Base-by-base conservation (phyloP, 2,113 vertebrate genomes). In the Orycteropus afer region DNA sequence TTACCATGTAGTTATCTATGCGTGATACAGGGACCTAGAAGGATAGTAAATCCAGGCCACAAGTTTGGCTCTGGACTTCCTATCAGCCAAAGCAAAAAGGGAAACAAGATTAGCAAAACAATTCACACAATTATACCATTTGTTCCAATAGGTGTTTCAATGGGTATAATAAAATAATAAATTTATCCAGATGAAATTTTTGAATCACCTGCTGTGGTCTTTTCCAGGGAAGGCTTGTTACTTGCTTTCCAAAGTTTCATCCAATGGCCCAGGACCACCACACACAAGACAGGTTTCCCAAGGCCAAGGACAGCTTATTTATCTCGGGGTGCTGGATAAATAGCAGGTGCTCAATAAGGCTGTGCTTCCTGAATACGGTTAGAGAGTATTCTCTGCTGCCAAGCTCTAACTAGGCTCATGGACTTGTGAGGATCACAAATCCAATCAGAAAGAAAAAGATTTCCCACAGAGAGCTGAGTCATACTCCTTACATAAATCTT, bases 401-500 rank as follows among this genome's bases (percentile, higher is more conserved):
- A 95, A 96, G 78, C 32, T 74, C 61, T 23, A 69, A n/a, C 37
- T 34, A 88, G 89, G 67, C 69, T 88, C 49, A 15, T 15, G 55
- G 25, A 96, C 91, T 80, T 96, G 67, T 82, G 82, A 96, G 47
- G 55, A 86, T 87, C 90, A 95, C 22, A 79, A 47, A 79, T n/a
- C 29, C 47, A 89, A 73, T 71, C 63, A 82, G 42, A 85, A 91
- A 92, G 84, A 82, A 92, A 92, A 95, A 78, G 59, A 74, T 45
- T 91, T 73, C 85, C 37, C 88, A 37, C 23, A 59, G 76, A 79
- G 61, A 86, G 78, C 88, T 93, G 94, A 96, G 88, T 96, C 96
- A 95, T 27, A 80, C 55, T 65, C 63, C 90, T 94, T 86, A 96
- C 49, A 96, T 96, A 94, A 94, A 95, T 93, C 78, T 92, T 69